Evolutionary conservation across 2,113 vertebrate species (phyloP), one percentile per base, ranked within the genome.

Genomic region (Cyphomyrus discorhynchus): DNA sequence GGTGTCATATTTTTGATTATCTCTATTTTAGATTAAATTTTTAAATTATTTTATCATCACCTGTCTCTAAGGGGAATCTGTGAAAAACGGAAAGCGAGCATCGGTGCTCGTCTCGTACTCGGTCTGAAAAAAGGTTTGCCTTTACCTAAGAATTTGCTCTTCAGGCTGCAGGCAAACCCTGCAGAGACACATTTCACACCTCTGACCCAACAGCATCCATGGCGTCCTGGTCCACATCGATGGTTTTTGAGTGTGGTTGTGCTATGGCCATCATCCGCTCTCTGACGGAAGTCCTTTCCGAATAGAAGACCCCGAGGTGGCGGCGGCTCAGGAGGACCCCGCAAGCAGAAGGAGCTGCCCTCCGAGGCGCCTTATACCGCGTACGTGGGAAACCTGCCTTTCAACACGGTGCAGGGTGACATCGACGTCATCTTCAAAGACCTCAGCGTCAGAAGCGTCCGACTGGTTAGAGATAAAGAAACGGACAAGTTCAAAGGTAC

Each of bases 401-500:
- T 98, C 95, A 98, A 98, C 93, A 98, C 97, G 6, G 98, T 99
- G 89, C 98, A 99, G 93, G 98, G 98, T 85, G 98, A 99, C 96
- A 98, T 99, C 93, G 98, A 99, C 92, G 94, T 96, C 90, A 99
- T 99, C 95, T 99, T 99, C 95, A 99, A 97, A 95, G 98, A 98
- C 92, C 97, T 99, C 94, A 98, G 92, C 83, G 95, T 99, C 92
- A 96, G 98, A 95, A 99, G 98, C 0, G 96, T 99, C 82, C 96
- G 98, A 93, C 96, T 99, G 95, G 98, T 99, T 95, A 94, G 98
- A 95, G 98, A 99, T 96, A 99, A 99, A 96, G 98, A 99, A 92
- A 99, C 98, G 91, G 98, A 99, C 95, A 99, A 98, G 96, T 99
- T 99, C 94, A 99, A 99, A 98, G 98, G 98, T 99, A 90, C 47